Evolutionary conservation across 2,888 invertebrate genomes (phyloP).

Genomic region (Plagodis dolabraria): DNA sequence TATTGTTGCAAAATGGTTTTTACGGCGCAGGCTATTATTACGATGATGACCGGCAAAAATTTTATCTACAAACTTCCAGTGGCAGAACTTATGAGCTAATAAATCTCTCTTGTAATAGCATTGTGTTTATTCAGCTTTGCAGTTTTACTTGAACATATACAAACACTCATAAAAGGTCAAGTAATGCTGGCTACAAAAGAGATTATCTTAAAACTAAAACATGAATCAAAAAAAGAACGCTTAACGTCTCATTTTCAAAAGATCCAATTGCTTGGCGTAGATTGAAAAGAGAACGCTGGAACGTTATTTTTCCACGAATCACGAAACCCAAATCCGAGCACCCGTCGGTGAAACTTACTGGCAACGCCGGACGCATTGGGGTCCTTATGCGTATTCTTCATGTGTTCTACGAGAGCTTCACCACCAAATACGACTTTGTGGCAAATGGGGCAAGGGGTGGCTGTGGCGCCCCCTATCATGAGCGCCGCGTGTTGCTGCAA

Average conservation of each 20-base stretch:
- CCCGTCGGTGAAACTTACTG: constrained; percentile 87
- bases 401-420: constrained; percentile 97
- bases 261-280: constrained; percentile 2
- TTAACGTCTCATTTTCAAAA: constrained; percentile 33
- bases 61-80: constrained; percentile 73
- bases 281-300: constrained; percentile 34
- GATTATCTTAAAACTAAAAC: constrained; percentile 14
- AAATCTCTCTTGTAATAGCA: constrained; percentile 63
- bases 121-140: constrained; percentile 24
- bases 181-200: constrained; percentile 33
- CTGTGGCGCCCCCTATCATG: constrained; percentile 95
- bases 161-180: constrained; percentile 14
- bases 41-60: constrained; percentile 47
- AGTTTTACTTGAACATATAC: constrained; percentile 6
- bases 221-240: constrained; percentile 6
- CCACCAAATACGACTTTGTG: constrained; percentile 97
- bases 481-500: constrained; percentile 98
- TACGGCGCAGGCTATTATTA: constrained; percentile 41
- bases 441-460: constrained; percentile 96
- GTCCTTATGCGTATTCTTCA: constrained; percentile 98
- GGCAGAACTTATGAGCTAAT: constrained; percentile 73
- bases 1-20: constrained; percentile 51
- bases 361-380: constrained; percentile 95
- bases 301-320: constrained; percentile 43
- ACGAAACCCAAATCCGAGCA: constrained; percentile 35